Conservation (phyloP, 1,140 invertebrate species). For the Drusus annulatus region DNA sequence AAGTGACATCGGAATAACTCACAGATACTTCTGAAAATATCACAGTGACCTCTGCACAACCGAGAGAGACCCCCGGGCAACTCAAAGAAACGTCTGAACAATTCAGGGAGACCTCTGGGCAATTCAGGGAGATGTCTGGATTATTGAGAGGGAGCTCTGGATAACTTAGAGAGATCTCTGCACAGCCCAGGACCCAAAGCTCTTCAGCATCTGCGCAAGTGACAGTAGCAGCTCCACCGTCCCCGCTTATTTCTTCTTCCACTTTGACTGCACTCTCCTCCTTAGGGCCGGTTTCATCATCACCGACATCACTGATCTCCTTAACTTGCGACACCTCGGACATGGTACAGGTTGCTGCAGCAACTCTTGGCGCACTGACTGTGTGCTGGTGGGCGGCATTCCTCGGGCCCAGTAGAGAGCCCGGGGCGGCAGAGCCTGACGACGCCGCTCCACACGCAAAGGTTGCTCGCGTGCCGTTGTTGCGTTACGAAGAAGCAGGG, state of each 20-base stretch:
- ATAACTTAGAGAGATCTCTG: too few species aligned
- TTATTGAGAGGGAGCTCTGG: too few species aligned
- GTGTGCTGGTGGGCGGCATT: neutral
- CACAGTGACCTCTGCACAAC: too few species aligned
- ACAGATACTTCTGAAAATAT: too few species aligned
- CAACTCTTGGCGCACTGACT: constrained; percentile 16
- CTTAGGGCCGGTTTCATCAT: neutral
- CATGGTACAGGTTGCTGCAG: constrained; percentile 8
- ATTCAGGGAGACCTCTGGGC: too few species aligned
- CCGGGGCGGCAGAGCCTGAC: constrained; percentile 6
- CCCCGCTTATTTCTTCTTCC: neutral
- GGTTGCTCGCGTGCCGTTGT: neutral
- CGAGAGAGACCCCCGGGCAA: too few species aligned
- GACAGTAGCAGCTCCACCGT: too few species aligned
- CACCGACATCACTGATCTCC: neutral
- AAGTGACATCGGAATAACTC: too few species aligned
- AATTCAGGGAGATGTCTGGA: too few species aligned
- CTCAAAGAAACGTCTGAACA: too few species aligned
- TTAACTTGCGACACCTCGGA: neutral
- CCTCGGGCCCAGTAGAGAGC: constrained; percentile 8
- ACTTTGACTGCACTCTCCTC: neutral
- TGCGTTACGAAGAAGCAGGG: neutral
- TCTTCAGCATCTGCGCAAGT: too few species aligned
- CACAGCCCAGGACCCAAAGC: too few species aligned
- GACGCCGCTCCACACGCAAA: neutral